phyloP scores from a whole-genome alignment of 2,888 invertebrate species.

The Drosophila macrothrix region DNA sequence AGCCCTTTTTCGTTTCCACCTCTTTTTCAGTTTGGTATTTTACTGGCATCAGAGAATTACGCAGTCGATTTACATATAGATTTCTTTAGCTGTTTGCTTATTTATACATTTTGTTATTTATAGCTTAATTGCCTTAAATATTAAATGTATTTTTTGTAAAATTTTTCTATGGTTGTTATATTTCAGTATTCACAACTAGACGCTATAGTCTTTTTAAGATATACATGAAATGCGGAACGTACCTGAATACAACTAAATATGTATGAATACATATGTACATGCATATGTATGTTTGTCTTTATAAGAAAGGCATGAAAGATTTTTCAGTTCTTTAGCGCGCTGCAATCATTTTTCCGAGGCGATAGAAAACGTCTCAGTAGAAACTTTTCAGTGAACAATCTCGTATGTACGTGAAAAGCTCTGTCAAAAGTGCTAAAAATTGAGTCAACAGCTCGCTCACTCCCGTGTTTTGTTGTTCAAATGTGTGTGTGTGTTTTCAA shows the following conservation, averaged over 20 bases:
- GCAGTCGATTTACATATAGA: not conserved
- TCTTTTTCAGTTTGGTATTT: not conserved
- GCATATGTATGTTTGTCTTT: not conserved
- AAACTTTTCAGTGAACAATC: constrained; percentile 50
- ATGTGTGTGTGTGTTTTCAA: constrained; percentile 23
- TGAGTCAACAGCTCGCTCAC: constrained; percentile 28
- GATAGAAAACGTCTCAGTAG: constrained; percentile 42
- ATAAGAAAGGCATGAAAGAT: not conserved
- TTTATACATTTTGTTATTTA: not conserved
- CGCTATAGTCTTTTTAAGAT: not conserved
- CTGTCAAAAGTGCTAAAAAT: constrained; percentile 32
- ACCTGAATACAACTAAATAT: constrained; percentile 3
- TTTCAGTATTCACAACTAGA: not conserved
- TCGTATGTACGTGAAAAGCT: constrained; percentile 52
- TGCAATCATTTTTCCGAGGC: constrained; percentile 26
- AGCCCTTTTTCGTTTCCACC: not conserved
- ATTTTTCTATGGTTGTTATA: not conserved
- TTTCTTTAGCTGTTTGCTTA: not conserved
- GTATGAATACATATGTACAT: constrained; percentile 6
- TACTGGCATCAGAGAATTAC: not conserved
- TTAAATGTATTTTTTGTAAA: not conserved
- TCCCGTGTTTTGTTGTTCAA: constrained; percentile 28
- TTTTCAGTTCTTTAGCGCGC: constrained; percentile 4
- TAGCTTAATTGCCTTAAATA: not conserved
- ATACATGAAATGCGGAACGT: not conserved